Evolutionary conservation across 2,797 vertebrate species (phyloP), one percentile per base, ranked within the genome.

Genomic region (Scarus forsteni): DNA sequence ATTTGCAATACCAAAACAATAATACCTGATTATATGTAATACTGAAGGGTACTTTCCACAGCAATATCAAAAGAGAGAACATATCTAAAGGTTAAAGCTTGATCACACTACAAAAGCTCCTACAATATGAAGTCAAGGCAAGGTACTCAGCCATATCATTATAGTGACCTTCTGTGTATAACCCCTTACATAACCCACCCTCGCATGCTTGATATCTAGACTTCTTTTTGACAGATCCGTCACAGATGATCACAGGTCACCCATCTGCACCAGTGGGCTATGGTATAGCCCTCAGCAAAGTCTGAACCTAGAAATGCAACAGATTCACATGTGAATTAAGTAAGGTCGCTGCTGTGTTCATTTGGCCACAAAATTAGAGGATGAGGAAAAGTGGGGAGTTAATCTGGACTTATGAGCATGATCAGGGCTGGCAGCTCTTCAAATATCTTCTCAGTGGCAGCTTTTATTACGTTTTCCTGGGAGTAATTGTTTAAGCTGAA

Each of bases 241-340:
- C 73, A 67, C 70, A 78, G 70, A 77, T 85, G 83, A 73, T 44
- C 66, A 66, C 72, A 59, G 60, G 45, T 83, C 81, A 84, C 81
- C 60, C 60, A 3, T 88, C 79, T 83, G 86, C 87, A 87, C 79
- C 70, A 79, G 55, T 60, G 55, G 64, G 19, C 61, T 50, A 54
- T 7, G 35, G 34, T 18, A 19, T 40, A 61, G 8, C 46, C 44
- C 16, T 75, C 40, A 12, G 34, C 15, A 11, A 56, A 39, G 53
- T n/a, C n/a, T n/a, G n/a, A 57, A 66, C 59, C 56, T 59, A 42
- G 62, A 46, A 40, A 57, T 46, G 67, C 45, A 72, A 50, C 74
- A 14, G 45, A 61, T 49, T 83, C 82, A 66, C 77, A 80, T 70
- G 77, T 72, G 39, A 68, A 53, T 7, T 35, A 10, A 38, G 12